Conservation (phyloP, 2,888 invertebrate genomes). For the Brenthis hecate region DNA sequence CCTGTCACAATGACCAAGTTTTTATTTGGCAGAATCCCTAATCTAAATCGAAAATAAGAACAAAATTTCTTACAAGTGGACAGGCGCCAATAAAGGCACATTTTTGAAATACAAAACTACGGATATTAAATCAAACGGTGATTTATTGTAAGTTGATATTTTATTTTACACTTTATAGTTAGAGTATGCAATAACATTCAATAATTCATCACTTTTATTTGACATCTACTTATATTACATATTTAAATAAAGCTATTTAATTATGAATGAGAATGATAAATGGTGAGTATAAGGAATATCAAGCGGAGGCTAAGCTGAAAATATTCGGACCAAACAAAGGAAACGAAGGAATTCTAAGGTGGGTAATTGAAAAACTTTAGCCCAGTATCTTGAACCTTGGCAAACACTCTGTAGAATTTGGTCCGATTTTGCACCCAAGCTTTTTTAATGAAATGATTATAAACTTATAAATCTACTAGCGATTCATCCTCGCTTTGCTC, state of each 20-base stretch:
- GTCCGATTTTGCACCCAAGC: slow-evolving; percentile 12
- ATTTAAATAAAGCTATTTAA: neutral
- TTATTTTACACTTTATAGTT: no score
- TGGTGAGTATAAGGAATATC: slow-evolving; percentile 8
- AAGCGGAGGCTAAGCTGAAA: slow-evolving; percentile 6
- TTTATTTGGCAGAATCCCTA: no score
- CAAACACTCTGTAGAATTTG: slow-evolving; percentile 23
- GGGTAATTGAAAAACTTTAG: slow-evolving; percentile 27
- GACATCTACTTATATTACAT: neutral
- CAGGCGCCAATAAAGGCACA: no score
- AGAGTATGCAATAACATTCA: no score
- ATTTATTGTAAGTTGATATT: no score
- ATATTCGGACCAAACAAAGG: slow-evolving; percentile 25
- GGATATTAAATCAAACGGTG: no score
- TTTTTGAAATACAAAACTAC: no score
- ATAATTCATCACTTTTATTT: neutral
- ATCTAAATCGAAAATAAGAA: no score
- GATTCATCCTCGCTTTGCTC: no score
- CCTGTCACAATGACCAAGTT: no score
- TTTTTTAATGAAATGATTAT: slow-evolving; percentile 16
- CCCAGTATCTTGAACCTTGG: slow-evolving; percentile 21
- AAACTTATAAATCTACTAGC: neutral
- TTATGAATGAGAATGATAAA: slow-evolving; percentile 10
- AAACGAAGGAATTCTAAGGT: slow-evolving; percentile 21
- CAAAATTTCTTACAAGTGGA: no score